Evolutionary conservation across 1,140 invertebrate species (phyloP).

Genomic region (Orius insidiosus): DNA sequence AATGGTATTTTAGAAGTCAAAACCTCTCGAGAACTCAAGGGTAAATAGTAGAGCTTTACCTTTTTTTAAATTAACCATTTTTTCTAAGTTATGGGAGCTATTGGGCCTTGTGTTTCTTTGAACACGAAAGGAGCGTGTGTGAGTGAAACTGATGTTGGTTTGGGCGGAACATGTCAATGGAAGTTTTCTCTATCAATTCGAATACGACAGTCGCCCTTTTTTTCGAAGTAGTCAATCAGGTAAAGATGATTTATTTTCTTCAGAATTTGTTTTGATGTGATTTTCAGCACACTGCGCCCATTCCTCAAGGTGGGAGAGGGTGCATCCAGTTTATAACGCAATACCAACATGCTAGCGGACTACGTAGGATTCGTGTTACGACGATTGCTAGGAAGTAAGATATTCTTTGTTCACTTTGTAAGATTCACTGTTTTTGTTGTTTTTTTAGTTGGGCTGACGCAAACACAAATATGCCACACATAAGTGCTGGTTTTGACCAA

Average conservation of each 20-base stretch:
- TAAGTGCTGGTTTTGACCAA: slow-evolving; percentile 88
- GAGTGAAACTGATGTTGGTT: slow-evolving; percentile 90
- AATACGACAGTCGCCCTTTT: slow-evolving; percentile 88
- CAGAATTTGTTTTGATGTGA: too few species aligned
- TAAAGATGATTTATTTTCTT: too few species aligned
- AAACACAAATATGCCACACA: slow-evolving; percentile 57
- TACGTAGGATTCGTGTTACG: slow-evolving; percentile 85
- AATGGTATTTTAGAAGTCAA: slow-evolving; percentile 94
- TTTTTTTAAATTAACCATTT: too few species aligned
- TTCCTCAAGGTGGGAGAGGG: slow-evolving; percentile 90
- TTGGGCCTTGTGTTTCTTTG: slow-evolving; percentile 89
- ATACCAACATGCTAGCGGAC: slow-evolving; percentile 95
- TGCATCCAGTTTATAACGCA: slow-evolving; percentile 98
- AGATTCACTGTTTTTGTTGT: too few species aligned
- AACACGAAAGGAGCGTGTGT: slow-evolving; percentile 79
- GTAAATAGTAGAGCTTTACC: too few species aligned
- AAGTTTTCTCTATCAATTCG: slow-evolving; percentile 90
- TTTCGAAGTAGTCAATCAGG: slow-evolving; percentile 97
- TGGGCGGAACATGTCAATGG: slow-evolving; percentile 96
- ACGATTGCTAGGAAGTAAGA: slow-evolving; percentile 90
- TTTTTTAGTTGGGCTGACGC: slow-evolving; percentile 84
- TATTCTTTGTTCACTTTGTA: too few species aligned
- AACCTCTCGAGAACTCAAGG: slow-evolving; percentile 73
- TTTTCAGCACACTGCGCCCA: slow-evolving; percentile 85
- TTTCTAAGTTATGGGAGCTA: slow-evolving; percentile 85